phyloP scores from a whole-genome alignment of 2,113 vertebrate genomes.

The Oplegnathus fasciatus region DNA sequence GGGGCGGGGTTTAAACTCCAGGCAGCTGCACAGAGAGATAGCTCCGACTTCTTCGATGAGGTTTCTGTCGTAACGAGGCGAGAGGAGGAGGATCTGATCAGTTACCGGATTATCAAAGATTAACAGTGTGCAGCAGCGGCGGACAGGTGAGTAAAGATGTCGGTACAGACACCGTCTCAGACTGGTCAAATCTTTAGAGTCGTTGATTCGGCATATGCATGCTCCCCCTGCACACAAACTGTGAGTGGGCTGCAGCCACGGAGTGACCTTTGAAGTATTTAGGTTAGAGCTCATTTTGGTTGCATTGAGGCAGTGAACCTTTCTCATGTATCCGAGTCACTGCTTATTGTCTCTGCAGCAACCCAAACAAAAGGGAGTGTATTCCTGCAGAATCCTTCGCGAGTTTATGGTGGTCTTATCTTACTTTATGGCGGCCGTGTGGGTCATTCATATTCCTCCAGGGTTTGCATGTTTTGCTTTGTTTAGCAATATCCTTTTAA shows the following conservation, averaged over 20 bases:
- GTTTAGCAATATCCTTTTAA: neutral
- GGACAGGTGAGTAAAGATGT: conserved; percentile 34
- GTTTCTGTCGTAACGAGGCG: neutral
- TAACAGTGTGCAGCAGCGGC: neutral
- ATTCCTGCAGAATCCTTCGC: neutral
- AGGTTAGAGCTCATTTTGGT: neutral
- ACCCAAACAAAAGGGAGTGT: neutral
- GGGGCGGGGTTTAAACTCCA: conserved; percentile 57
- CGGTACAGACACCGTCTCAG: rapidly evolving
- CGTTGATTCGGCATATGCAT: neutral
- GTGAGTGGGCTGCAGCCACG: neutral
- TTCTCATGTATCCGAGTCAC: neutral
- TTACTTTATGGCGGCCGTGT: neutral
- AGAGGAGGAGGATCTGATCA: neutral
- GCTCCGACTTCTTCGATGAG: neutral
- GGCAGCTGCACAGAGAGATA: neutral
- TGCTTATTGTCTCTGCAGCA: neutral
- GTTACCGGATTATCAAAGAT: conserved; percentile 29
- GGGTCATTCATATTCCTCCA: neutral
- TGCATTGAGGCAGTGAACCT: neutral
- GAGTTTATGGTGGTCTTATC: neutral
- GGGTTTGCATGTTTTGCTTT: neutral
- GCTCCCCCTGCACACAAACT: neutral
- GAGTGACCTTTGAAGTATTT: neutral
- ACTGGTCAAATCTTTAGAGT: neutral